Conservation (phyloP, 2,888 invertebrate genomes). For the Parelbella ahira region DNA sequence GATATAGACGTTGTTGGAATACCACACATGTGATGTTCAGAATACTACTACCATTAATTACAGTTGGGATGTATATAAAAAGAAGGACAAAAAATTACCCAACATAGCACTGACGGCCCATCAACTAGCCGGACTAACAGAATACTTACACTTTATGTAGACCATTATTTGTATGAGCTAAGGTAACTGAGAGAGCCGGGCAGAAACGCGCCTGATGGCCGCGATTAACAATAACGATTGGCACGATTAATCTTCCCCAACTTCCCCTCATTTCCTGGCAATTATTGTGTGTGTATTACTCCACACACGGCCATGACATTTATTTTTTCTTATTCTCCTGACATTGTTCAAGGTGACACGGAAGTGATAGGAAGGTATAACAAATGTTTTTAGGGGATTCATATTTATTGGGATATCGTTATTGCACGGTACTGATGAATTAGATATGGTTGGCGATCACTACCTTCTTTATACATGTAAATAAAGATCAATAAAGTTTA, state of each 20-base stretch:
- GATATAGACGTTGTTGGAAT: too few species aligned
- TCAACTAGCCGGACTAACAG: neutral
- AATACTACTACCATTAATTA: too few species aligned
- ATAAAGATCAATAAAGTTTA: too few species aligned
- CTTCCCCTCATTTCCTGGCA: constrained; percentile 25
- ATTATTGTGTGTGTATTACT: constrained; percentile 26
- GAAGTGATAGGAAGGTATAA: neutral
- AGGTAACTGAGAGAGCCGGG: constrained; percentile 13
- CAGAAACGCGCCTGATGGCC: constrained; percentile 20
- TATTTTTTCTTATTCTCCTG: neutral
- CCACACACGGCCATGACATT: constrained; percentile 10
- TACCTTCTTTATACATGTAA: too few species aligned
- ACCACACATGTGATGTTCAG: too few species aligned
- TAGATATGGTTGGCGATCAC: too few species aligned
- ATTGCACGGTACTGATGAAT: too few species aligned
- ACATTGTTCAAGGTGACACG: neutral
- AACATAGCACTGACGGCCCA: constrained; percentile 2
- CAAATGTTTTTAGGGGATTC: too few species aligned
- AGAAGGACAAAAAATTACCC: neutral
- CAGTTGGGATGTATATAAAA: too few species aligned
- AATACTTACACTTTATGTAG: neutral
- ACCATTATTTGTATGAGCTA: constrained; percentile 5
- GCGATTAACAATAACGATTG: constrained; percentile 33
- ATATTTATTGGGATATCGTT: too few species aligned
- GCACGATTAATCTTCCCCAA: constrained; percentile 29